phyloP scores from a whole-genome alignment of 2,888 invertebrate genomes.

The Strigamia crassipes region DNA sequence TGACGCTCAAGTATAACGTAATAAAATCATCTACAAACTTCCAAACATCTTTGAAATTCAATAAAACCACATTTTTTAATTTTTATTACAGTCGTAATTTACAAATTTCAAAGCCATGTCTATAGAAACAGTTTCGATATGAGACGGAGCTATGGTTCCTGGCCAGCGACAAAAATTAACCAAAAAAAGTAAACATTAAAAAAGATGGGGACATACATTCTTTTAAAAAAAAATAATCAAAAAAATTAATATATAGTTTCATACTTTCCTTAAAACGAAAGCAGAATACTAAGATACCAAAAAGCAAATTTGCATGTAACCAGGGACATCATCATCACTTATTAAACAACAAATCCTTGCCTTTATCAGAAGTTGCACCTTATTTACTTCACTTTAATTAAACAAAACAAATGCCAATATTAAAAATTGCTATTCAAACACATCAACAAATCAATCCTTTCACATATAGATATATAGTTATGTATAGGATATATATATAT shows the following conservation, averaged over 20 bases:
- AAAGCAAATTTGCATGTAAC: background rate
- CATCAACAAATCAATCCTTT: background rate
- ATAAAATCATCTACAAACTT: background rate
- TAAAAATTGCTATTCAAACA: background rate
- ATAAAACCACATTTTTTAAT: constrained; percentile 22
- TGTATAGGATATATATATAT: background rate
- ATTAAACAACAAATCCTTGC: background rate
- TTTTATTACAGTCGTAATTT: constrained; percentile 42
- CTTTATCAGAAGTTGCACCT: background rate
- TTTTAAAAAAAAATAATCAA: background rate
- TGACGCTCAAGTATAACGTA: too few species aligned
- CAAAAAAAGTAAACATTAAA: background rate
- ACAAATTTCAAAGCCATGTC: constrained; percentile 32
- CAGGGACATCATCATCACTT: background rate
- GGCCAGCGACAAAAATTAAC: background rate
- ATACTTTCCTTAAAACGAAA: background rate
- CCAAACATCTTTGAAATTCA: constrained; percentile 7
- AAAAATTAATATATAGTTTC: background rate
- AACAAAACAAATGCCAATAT: background rate
- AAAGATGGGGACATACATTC: background rate
- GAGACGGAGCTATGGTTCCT: constrained; percentile 5
- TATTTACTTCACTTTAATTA: background rate
- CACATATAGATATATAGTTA: background rate
- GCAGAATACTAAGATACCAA: background rate
- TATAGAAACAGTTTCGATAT: constrained; percentile 41